Base-by-base conservation (phyloP, 2,113 vertebrate species). In the Pygathrix nemaeus region DNA sequence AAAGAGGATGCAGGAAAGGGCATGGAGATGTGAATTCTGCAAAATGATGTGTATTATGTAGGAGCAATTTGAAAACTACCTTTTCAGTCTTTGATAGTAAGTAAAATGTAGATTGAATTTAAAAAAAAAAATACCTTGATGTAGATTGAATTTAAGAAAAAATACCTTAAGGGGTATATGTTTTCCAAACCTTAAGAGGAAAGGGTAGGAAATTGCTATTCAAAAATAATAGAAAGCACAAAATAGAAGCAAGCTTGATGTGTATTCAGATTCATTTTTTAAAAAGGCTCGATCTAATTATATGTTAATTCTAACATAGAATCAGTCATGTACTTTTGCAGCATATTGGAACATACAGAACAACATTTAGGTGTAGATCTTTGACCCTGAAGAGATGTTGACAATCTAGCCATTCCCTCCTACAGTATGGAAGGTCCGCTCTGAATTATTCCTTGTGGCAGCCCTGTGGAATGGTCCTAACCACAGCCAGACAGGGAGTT, bases 371-470 rank as follows among this genome's bases (percentile, higher is more conserved):
- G 72, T 16, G 0, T 23, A 55, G 38, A 40, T 84, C 27, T 57
- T 95, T 35, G 7, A 43, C 9, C 10, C 45, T 21, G 59, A 84
- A 73, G 30, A 9, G 14, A 30, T 5, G 2, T 20, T 17, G 55
- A 59, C 18, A 20, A 32, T 18, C 7, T 10, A 0, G 1, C 2
- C 3, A 2, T 55, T 38, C 13, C 9, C 20, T 59, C 18, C 14
- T 40, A 14, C 8, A 11, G 0, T 20, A 7, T 10, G n/a, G 61
- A 25, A 5, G 2, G 5, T 20, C 16, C 9, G 8, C 23, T 0
- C 10, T 17, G n/a, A 3, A 17, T 0, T 43, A 38, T 59, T 16
- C 2, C 6, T 0, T 6, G 2, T 5, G 18, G 30, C 48, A 70
- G 32, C 23, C 14, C 23, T 35, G 17, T 9, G 6, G 18, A 38